Evolutionary conservation across 2,888 invertebrate genomes (phyloP), one percentile per base, ranked within the genome.

Genomic region (Lasioglossum villosulum): DNA sequence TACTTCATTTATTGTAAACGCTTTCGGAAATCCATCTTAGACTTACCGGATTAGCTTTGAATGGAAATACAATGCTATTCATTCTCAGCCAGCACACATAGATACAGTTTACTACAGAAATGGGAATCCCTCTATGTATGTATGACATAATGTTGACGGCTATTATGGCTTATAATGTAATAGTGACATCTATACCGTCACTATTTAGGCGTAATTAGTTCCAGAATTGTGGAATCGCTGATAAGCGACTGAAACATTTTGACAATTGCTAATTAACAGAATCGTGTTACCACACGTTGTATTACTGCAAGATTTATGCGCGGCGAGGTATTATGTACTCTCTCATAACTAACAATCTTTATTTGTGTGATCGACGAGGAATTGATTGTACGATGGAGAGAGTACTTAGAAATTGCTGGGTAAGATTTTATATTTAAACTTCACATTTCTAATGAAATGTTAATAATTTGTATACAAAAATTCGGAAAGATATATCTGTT

Each of bases 141-240:
- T 34, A 10, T 66, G 34, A 10, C 23, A 19, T 34, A 34, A 66
- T 34, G 30, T 66, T 66, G 34, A 66, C 66, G 34, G 30, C 66
- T 66, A 34, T 66, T 66, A 66, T 66, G 66, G 34, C 68, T n/a
- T 68, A 63, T 30, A 63, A 63, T 63, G 63, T 63, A 63, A 63
- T 30, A 14, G 63, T 63, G 63, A 63, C 63, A 30, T 27, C 6
- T 23, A 39, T 68, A 68, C 39, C 3, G 39, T 68, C 37, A 68
- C 68, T 68, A 68, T 68, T 68, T 39, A 34, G 68, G n/a, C 8
- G 37, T 39, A 68, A 37, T 68, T 68, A 39, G 39, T 39, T 68
- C 23, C 68, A 39, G 68, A 12, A 34, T 10, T 23, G 37, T 10
- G 34, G 34, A 37, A 68, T 68, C 34, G 3, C 12, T 68, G 68